These are phyloP conservation scores for Horisme vitalbata DNA, from an alignment of 2,888 invertebrate genomes.

Conservation along the genomic window DNA sequence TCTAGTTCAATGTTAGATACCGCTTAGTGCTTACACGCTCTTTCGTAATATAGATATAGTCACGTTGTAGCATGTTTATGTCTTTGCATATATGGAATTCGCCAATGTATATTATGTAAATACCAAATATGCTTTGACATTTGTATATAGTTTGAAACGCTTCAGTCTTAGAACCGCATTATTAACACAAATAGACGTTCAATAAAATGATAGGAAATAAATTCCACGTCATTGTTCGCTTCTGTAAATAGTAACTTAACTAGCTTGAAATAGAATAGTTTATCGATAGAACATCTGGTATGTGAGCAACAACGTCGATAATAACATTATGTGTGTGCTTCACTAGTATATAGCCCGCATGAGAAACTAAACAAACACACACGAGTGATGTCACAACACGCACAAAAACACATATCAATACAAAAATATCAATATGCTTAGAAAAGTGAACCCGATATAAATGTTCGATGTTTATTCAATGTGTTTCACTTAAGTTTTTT, in stretches of 20 bases:
- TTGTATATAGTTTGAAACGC: slow-evolving; percentile 23
- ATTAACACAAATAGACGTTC: slow-evolving; percentile 7
- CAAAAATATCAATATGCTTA: slow-evolving; percentile 36
- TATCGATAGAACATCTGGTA: slow-evolving; percentile 67
- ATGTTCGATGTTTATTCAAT: slow-evolving; percentile 62
- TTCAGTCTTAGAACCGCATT: slow-evolving; percentile 25
- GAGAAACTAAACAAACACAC: slow-evolving; percentile 56
- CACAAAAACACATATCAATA: slow-evolving; percentile 45
- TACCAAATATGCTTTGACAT: slow-evolving; percentile 29
- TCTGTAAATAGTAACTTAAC: slow-evolving; percentile 46
- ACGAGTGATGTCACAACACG: slow-evolving; percentile 56
- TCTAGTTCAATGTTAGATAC: slow-evolving; percentile 68
- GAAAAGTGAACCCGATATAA: slow-evolving; percentile 44
- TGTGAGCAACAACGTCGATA: slow-evolving; percentile 75
- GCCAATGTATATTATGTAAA: not conserved
- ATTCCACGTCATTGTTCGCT: slow-evolving; percentile 44
- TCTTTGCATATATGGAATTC: slow-evolving; percentile 25
- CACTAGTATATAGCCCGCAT: slow-evolving; percentile 66
- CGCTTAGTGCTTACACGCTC: slow-evolving; percentile 69
- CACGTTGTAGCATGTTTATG: slow-evolving; percentile 29
- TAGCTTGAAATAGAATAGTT: slow-evolving; percentile 47
- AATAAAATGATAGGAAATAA: not conserved
- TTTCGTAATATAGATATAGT: slow-evolving; percentile 39
- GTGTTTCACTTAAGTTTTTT: slow-evolving; percentile 47
- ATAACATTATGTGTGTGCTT: slow-evolving; percentile 71